phyloP scores from a whole-genome alignment of 2,797 vertebrate species.

The Squalus acanthias region DNA sequence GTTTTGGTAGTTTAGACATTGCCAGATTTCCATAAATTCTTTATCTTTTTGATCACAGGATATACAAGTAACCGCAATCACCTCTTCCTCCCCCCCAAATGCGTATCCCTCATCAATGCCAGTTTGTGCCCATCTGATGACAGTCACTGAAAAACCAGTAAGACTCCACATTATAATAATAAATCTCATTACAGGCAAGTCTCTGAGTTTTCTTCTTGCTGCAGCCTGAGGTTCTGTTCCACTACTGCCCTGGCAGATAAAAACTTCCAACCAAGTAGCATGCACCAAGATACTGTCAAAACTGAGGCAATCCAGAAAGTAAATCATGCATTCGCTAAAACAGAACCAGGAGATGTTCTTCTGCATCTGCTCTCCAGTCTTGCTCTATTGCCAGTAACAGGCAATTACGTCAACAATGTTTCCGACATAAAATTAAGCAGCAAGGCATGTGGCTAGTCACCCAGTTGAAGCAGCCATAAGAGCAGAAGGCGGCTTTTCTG shows the following conservation, averaged over 20 bases:
- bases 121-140: background rate
- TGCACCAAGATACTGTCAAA: constrained; percentile 1
- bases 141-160: background rate
- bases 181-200: background rate
- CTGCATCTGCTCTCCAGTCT: background rate
- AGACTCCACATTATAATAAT: background rate
- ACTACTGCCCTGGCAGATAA: background rate
- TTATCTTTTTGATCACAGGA: background rate
- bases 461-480: background rate
- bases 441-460: background rate
- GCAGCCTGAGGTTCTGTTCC: background rate
- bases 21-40: background rate
- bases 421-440: background rate
- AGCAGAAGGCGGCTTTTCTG: background rate
- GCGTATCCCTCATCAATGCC: background rate
- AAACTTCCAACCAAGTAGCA: background rate
- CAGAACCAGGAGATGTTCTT: background rate
- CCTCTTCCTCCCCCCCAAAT: background rate
- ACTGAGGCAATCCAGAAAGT: background rate
- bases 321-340: background rate
- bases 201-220: background rate
- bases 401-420: background rate
- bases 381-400: background rate
- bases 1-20: background rate
- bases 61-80: background rate